These are phyloP conservation scores for Coptodon bakossiorum DNA, from an alignment of 2,113 vertebrate genomes.

Conservation along the genomic window DNA sequence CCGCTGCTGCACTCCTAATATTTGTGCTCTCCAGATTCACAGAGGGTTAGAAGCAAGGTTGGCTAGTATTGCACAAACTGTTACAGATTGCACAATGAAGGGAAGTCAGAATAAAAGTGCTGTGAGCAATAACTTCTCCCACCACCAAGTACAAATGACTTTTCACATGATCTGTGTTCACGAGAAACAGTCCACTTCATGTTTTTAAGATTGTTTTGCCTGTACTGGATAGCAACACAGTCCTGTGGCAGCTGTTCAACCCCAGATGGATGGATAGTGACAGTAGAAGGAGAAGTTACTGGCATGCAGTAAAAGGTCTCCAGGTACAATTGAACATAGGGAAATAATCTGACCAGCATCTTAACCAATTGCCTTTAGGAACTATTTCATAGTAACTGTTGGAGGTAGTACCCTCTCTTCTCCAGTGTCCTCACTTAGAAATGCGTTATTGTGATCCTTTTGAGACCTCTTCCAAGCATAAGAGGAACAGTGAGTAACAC, in stretches of 20 bases:
- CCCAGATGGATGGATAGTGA: not conserved
- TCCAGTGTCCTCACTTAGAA: not conserved
- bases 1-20: not conserved
- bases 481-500: not conserved
- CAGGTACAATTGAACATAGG: not conserved
- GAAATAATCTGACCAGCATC: not conserved
- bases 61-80: not conserved
- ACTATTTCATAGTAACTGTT: not conserved
- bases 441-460: not conserved
- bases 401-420: not conserved
- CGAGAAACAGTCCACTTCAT: not conserved
- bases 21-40: not conserved
- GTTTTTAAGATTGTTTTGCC: not conserved
- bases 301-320: not conserved
- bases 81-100: not conserved
- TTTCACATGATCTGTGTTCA: not conserved
- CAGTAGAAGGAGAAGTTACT: not conserved
- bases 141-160: not conserved
- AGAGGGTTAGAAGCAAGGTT: not conserved
- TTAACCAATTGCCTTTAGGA: not conserved
- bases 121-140: not conserved
- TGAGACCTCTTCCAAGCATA: not conserved
- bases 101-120: constrained; percentile 3
- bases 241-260: not conserved
- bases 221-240: not conserved